phyloP scores from a whole-genome alignment of 2,888 invertebrate genomes.

The Xiphydria camelus region DNA sequence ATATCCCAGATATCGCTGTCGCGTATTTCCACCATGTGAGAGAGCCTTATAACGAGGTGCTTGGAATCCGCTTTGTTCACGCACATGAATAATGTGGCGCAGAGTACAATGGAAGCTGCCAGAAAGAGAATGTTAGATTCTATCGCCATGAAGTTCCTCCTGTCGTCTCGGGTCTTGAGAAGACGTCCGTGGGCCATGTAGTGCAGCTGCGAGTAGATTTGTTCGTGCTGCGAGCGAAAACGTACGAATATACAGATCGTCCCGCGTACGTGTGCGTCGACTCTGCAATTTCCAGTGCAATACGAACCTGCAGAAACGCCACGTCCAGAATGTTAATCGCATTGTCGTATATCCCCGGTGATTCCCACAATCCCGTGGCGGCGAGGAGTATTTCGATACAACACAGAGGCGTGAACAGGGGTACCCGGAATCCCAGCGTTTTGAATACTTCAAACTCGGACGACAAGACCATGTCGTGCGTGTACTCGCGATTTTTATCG shows the following conservation, averaged over 20 bases:
- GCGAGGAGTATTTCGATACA: slow-evolving; percentile 37
- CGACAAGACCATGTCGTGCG: slow-evolving; percentile 23
- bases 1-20: slow-evolving; percentile 17
- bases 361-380: slow-evolving; percentile 22
- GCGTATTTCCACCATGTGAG: slow-evolving; percentile 16
- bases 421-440: slow-evolving; percentile 36
- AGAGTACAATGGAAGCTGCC: slow-evolving; percentile 28
- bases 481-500: slow-evolving; percentile 35
- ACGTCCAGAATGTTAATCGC: slow-evolving; percentile 33
- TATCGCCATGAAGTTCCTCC: slow-evolving; percentile 9
- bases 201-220: slow-evolving; percentile 26
- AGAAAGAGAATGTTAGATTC: slow-evolving; percentile 28
- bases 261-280: no score
- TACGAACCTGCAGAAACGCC: slow-evolving; percentile 40
- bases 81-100: slow-evolving; percentile 24
- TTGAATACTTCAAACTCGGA: slow-evolving; percentile 44
- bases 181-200: slow-evolving; percentile 14
- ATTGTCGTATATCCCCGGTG: slow-evolving; percentile 22
- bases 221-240: slow-evolving; percentile 23
- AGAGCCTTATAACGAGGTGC: slow-evolving; percentile 13
- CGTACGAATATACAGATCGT: background rate
- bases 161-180: background rate
- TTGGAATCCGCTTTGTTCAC: slow-evolving; percentile 13
- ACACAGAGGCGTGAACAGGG: slow-evolving; percentile 31
- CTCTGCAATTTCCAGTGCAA: no score